phyloP scores from a whole-genome alignment of 2,888 invertebrate species.

The Gymnocheta viridis region DNA sequence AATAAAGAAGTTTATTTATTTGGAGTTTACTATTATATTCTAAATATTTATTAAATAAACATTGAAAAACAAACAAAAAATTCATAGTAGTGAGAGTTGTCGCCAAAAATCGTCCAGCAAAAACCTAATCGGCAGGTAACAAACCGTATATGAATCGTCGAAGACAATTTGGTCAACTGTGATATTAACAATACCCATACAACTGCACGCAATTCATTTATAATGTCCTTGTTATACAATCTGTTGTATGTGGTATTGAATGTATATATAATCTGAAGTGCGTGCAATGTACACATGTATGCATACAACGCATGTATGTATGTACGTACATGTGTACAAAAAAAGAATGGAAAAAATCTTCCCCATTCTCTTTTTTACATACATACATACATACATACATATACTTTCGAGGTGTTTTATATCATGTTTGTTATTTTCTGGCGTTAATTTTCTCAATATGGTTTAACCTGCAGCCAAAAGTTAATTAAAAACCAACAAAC shows the following conservation, averaged over 20 bases:
- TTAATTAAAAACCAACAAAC: slow-evolving; percentile 83
- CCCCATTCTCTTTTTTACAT: slow-evolving; percentile 24
- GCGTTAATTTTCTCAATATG: slow-evolving; percentile 80
- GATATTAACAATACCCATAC: background rate
- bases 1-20: too few species aligned
- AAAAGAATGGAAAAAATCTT: slow-evolving; percentile 25
- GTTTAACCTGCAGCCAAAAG: slow-evolving; percentile 81
- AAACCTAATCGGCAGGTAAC: too few species aligned
- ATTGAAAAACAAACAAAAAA: too few species aligned
- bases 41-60: too few species aligned
- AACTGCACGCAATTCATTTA: slow-evolving; percentile 46
- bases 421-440: slow-evolving; percentile 72
- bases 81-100: too few species aligned
- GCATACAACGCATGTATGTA: slow-evolving; percentile 22
- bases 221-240: slow-evolving; percentile 64
- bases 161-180: too few species aligned
- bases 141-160: too few species aligned
- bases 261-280: background rate
- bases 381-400: too few species aligned
- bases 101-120: too few species aligned
- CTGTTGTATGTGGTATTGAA: slow-evolving; percentile 47
- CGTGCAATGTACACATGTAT: slow-evolving; percentile 7
- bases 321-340: slow-evolving; percentile 67
- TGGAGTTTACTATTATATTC: too few species aligned
- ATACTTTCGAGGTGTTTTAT: slow-evolving; percentile 56